These are phyloP conservation scores for Parochlus steinenii DNA, from an alignment of 2,888 invertebrate genomes.

Conservation along the genomic window DNA sequence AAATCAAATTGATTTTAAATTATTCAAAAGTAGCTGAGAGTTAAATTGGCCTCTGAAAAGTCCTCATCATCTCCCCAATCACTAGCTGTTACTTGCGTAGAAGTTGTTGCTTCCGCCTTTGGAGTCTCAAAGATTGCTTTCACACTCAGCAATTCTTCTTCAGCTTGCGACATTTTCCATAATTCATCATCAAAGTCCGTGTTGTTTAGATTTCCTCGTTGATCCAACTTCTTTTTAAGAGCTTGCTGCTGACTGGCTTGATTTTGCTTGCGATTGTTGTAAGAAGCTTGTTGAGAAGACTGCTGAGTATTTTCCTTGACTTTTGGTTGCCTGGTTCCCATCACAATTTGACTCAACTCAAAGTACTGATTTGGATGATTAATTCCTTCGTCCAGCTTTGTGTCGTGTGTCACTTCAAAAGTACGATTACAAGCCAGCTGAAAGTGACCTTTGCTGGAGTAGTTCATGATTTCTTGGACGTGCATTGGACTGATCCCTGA, in stretches of 20 bases:
- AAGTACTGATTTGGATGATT: slow-evolving; percentile 89
- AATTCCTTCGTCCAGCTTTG: slow-evolving; percentile 43
- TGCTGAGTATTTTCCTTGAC: not conserved
- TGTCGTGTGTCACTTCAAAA: slow-evolving; percentile 56
- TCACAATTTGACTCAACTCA: slow-evolving; percentile 53
- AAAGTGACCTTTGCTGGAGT: slow-evolving; percentile 61
- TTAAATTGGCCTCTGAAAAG: too few species aligned
- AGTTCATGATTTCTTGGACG: slow-evolving; percentile 50
- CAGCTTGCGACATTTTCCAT: slow-evolving; percentile 26
- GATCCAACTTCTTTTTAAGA: slow-evolving; percentile 11
- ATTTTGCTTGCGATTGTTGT: slow-evolving; percentile 6
- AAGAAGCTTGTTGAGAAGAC: slow-evolving; percentile 7
- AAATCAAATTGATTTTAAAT: too few species aligned
- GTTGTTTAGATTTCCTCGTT: slow-evolving; percentile 14
- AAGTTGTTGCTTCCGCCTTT: too few species aligned
- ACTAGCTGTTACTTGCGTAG: too few species aligned
- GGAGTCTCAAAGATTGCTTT: too few species aligned
- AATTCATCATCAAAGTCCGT: slow-evolving; percentile 27
- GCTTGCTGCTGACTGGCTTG: slow-evolving; percentile 18
- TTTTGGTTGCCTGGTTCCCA: slow-evolving; percentile 22
- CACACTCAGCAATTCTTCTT: slow-evolving; percentile 11
- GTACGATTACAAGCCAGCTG: slow-evolving; percentile 81
- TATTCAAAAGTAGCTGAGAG: too few species aligned
- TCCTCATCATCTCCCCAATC: too few species aligned
- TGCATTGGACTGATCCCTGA: slow-evolving; percentile 47